phyloP scores from a whole-genome alignment of 2,888 invertebrate species.

The Neocrepidodera transversa region DNA sequence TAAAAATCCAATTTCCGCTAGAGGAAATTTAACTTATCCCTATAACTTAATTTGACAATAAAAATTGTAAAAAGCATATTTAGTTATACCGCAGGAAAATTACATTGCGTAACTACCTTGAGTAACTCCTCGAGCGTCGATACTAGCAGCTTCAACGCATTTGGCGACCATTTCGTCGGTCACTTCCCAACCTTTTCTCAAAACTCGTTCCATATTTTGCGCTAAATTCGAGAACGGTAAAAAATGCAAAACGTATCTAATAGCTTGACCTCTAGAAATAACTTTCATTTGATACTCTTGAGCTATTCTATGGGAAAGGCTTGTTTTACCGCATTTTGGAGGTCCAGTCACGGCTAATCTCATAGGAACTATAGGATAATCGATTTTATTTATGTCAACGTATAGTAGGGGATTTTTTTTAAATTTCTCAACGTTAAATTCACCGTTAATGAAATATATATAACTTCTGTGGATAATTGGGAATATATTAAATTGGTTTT shows the following conservation, averaged over 20 bases:
- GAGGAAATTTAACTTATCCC: too few species aligned
- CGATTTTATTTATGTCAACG: constrained; percentile 58
- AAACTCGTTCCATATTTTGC: constrained; percentile 55
- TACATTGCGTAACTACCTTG: too few species aligned
- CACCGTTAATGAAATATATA: constrained; percentile 67
- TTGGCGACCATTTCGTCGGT: constrained; percentile 61
- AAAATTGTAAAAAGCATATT: too few species aligned
- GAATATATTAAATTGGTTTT: constrained; percentile 60
- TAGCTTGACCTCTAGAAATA: constrained; percentile 65
- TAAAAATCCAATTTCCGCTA: too few species aligned
- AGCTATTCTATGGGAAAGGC: constrained; percentile 64
- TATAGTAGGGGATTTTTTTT: constrained; percentile 66
- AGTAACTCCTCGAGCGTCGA: constrained; percentile 62
- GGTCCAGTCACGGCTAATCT: constrained; percentile 68
- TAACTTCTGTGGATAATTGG: constrained; percentile 67
- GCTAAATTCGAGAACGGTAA: constrained; percentile 65
- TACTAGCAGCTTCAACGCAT: constrained; percentile 63
- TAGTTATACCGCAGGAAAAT: too few species aligned
- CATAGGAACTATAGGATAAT: constrained; percentile 63
- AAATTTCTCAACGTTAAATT: constrained; percentile 63
- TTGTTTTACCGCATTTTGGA: constrained; percentile 69
- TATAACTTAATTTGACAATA: background rate
- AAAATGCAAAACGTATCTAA: constrained; percentile 62
- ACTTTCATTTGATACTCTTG: constrained; percentile 64
- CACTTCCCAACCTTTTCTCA: constrained; percentile 61